phyloP scores from a whole-genome alignment of 2,113 vertebrate genomes.

The Oryzias javanicus region DNA sequence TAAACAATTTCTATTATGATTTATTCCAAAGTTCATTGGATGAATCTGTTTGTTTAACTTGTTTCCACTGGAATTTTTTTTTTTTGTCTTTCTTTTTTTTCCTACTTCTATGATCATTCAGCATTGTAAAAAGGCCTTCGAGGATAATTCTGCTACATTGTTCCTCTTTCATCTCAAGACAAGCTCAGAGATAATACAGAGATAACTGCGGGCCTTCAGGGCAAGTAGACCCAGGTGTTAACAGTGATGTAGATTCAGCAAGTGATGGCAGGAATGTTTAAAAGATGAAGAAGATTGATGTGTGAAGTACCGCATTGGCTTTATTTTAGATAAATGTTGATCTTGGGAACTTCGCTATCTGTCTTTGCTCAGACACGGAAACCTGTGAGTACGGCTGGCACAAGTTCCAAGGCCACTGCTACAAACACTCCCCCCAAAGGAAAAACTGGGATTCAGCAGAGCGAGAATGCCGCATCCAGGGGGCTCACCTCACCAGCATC shows the following conservation, averaged over 20 bases:
- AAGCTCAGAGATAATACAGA: conserved; percentile 7
- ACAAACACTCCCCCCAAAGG: conserved; percentile 90
- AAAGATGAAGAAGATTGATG: background rate
- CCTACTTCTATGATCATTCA: background rate
- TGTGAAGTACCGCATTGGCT: background rate
- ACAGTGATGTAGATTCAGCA: background rate
- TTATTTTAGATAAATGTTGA: background rate
- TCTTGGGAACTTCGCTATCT: background rate
- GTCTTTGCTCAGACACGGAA: conserved; percentile 83
- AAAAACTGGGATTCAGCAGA: conserved; percentile 94
- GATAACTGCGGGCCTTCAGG: conserved; percentile 14
- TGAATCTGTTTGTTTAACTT: background rate
- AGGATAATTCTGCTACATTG: conserved; percentile 3
- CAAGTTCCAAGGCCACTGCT: conserved; percentile 97
- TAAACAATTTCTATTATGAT: too few relatives aligned
- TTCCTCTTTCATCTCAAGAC: conserved; percentile 16
- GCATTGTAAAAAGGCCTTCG: background rate
- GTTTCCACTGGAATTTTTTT: background rate
- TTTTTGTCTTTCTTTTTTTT: background rate
- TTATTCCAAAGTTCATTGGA: too few relatives aligned
- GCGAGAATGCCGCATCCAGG: conserved; percentile 92
- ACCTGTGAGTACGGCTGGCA: conserved; percentile 95
- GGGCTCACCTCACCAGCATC: conserved; percentile 91
- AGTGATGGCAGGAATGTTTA: background rate
- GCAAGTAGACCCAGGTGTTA: conserved; percentile 8